These are phyloP conservation scores for Siniperca undulata DNA, from an alignment of 2,797 vertebrate genomes.

Conservation along the genomic window DNA sequence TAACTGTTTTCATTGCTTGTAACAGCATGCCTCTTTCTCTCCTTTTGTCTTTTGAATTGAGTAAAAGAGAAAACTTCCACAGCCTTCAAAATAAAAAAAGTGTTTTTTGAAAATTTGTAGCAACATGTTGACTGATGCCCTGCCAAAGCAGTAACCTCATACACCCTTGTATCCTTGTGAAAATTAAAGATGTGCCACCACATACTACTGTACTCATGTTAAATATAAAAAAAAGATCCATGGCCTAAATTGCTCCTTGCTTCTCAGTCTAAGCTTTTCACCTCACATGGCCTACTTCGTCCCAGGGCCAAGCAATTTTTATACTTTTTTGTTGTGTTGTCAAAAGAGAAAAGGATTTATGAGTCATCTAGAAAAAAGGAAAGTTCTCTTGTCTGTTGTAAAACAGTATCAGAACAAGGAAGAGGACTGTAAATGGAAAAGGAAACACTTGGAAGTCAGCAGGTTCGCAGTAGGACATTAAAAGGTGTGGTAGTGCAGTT, in stretches of 20 bases:
- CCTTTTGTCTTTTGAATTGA: slow-evolving; percentile 84
- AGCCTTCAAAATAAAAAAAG: slow-evolving; percentile 82
- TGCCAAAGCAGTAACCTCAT: slow-evolving; percentile 80
- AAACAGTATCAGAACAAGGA: slow-evolving; percentile 63
- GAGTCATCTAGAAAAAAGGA: slow-evolving; percentile 28
- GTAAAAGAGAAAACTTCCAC: slow-evolving; percentile 80
- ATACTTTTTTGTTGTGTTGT: slow-evolving; percentile 20
- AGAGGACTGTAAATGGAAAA: slow-evolving; percentile 60
- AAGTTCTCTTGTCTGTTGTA: slow-evolving; percentile 66
- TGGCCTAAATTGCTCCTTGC: slow-evolving; percentile 33
- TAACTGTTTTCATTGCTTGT: slow-evolving; percentile 84
- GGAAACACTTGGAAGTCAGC: slow-evolving; percentile 85
- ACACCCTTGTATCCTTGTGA: slow-evolving; percentile 61
- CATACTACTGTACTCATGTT: background rate
- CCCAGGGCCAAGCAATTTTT: background rate
- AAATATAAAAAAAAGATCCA: slow-evolving; percentile 15
- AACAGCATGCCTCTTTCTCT: slow-evolving; percentile 82
- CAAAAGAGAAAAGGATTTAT: slow-evolving; percentile 39
- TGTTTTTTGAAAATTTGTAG: slow-evolving; percentile 83
- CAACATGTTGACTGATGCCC: slow-evolving; percentile 84
- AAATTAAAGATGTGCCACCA: slow-evolving; percentile 52
- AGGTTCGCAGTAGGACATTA: slow-evolving; percentile 86
- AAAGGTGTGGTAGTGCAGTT: slow-evolving; percentile 90
- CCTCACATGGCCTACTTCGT: background rate
- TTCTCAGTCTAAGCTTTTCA: slow-evolving; percentile 4